Base-by-base conservation (phyloP, 1,140 invertebrate genomes). In the Liolophura sinensis region DNA sequence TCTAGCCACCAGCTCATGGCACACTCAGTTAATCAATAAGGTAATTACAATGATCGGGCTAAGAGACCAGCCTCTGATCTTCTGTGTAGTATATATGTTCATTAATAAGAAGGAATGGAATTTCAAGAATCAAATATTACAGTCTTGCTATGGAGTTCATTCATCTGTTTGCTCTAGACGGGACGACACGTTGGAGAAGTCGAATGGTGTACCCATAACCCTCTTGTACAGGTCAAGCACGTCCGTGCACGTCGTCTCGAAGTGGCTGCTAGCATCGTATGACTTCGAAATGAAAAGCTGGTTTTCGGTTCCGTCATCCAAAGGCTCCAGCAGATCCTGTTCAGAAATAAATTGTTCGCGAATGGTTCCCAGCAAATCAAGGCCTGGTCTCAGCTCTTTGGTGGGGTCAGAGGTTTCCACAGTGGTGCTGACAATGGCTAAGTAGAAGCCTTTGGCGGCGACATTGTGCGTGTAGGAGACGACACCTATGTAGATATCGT, bases 371-470 rank as follows among this genome's bases (percentile, higher is more conserved):
- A 99, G 87, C 31, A 99, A 87, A 72, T 97, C 94, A 46, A 99
- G 84, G 22, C 96, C 98, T 1, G 94, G 93, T 76, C 95, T 92
- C 54, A 99, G 96, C 86, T 99, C 98, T 54, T 85, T 81, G 80
- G 99, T 96, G 6, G 98, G 98, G 79, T 97, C 94, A 65, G 89
- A 89, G 9, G 96, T 98, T 85, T 99, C 98, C 25, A 99, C 97
- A n/a, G 95, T 98, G 0, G 98, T 99, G 24, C 96, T 98, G 0
- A 99, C 97, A 92, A 99, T 98, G 14, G 96, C 98, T 74, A 99
- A 91, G 83, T 97, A 99, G 95, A 95, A 98, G 5, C 94, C 94
- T 83, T 98, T 98, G 27, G 95, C 91, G 48, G 96, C 93, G 15
- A 99, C 96, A 86, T 97, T 94, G 85, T 99, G 97, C 48, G 96